Percentiles rank a stretch among this genome's conserved stretches.
phyloP scores from a whole-genome alignment of 2,888 invertebrate genomes.

The Temnothorax unifasciatus region DNA sequence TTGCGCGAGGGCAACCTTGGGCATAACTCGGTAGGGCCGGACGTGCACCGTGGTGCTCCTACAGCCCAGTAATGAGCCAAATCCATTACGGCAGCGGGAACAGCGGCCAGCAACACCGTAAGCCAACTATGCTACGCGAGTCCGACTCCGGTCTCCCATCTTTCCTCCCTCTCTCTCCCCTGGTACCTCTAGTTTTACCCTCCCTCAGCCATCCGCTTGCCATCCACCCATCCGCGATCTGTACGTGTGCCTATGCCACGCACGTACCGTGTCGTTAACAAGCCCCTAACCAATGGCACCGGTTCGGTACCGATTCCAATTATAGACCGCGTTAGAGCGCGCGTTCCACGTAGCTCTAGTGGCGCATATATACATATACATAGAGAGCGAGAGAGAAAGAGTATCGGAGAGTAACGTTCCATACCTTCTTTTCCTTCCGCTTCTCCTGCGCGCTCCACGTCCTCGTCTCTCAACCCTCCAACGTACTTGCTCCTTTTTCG shows the following conservation, averaged over 20 bases:
- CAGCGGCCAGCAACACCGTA: slow-evolving; percentile 66
- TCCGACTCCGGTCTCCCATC: slow-evolving; percentile 39
- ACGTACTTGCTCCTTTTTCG: neutral
- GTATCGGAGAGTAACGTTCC: slow-evolving; percentile 1
- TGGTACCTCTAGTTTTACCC: neutral
- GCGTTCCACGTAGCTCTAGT: slow-evolving; percentile 60
- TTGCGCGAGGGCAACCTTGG: slow-evolving; percentile 72
- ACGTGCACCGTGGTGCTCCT: slow-evolving; percentile 64
- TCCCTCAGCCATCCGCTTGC: neutral
- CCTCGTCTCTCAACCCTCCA: neutral
- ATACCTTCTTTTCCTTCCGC: slow-evolving; percentile 51
- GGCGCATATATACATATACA: neutral
- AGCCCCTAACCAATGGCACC: slow-evolving; percentile 75
- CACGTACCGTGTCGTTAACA: slow-evolving; percentile 75
- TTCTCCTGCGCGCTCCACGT: neutral
- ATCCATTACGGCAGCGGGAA: slow-evolving; percentile 77
- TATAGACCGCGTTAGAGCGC: slow-evolving; percentile 72
- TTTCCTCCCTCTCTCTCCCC: slow-evolving; percentile 10
- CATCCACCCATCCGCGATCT: slow-evolving; percentile 42
- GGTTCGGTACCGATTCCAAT: slow-evolving; percentile 75
- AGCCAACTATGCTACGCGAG: slow-evolving; percentile 54
- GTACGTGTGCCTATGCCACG: slow-evolving; percentile 70
- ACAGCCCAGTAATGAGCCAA: slow-evolving; percentile 77
- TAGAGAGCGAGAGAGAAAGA: neutral
- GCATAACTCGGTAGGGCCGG: slow-evolving; percentile 72